These are phyloP conservation scores for Folsomia manolachei DNA, from an alignment of 2,888 invertebrate species.

Conservation along the genomic window DNA sequence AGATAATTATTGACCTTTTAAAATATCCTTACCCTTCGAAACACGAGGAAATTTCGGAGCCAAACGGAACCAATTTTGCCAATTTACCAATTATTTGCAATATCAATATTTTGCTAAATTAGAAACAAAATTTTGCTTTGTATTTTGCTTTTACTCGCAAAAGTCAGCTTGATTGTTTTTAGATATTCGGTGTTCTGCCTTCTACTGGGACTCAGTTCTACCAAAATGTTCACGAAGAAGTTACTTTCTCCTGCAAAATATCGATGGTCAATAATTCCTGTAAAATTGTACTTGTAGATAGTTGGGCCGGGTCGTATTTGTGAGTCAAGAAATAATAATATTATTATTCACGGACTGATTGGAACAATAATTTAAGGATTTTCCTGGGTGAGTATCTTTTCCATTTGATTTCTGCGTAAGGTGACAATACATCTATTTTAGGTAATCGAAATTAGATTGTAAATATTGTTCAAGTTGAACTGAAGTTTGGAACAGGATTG, in stretches of 20 bases:
- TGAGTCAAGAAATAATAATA: no score
- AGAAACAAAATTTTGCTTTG: background rate
- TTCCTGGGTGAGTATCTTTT: no score
- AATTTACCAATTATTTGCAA: background rate
- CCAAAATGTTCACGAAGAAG: background rate
- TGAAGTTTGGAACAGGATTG: no score
- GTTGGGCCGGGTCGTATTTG: background rate
- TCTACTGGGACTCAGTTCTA: background rate
- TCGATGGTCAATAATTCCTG: background rate
- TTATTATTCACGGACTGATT: no score
- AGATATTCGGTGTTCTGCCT: background rate
- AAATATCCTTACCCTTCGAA: slow-evolving; percentile 26
- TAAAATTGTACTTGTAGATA: no score
- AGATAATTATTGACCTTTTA: no score
- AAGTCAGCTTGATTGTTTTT: background rate
- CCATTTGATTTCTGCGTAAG: no score
- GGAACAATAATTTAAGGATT: no score
- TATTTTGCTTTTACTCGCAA: background rate
- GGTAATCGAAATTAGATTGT: no score
- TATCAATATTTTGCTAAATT: background rate
- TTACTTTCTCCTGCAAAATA: background rate
- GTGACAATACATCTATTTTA: no score
- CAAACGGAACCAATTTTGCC: slow-evolving; percentile 29
- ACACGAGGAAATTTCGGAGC: slow-evolving; percentile 24
- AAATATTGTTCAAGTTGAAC: no score